Evolutionary conservation across 1,140 invertebrate genomes (phyloP).

Genomic region (Ruditapes philippinarum): DNA sequence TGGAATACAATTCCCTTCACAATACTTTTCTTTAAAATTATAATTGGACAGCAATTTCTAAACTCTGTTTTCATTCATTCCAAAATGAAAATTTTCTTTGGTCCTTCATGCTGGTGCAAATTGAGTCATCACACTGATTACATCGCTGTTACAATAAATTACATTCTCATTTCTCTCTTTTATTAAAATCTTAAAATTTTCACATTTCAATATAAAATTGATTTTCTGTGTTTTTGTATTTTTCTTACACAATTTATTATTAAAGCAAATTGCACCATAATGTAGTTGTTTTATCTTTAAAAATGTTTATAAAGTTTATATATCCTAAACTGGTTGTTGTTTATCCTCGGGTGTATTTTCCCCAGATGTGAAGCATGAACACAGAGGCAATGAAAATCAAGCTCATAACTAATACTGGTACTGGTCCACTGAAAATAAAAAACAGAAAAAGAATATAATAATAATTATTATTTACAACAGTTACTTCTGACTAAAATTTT

Average conservation of each 20-base stretch:
- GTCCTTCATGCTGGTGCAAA: no score
- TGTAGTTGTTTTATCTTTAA: background rate
- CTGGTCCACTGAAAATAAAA: constrained; percentile 94
- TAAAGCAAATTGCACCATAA: background rate
- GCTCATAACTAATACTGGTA: constrained; percentile 99
- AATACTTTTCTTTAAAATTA: no score
- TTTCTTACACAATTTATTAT: background rate
- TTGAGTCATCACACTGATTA: no score
- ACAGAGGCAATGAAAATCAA: constrained; percentile 99
- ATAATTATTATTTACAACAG: no score
- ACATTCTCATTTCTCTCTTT: background rate
- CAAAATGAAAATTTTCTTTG: no score
- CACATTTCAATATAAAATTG: background rate
- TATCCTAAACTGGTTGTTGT: no score
- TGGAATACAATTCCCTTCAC: no score
- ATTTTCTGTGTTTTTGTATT: background rate
- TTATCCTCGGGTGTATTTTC: constrained; percentile 99
- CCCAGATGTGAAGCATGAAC: constrained; percentile 99
- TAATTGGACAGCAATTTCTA: no score
- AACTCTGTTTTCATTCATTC: no score
- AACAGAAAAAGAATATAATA: background rate
- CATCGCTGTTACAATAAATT: no score
- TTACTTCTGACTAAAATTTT: no score
- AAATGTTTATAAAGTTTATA: no score
- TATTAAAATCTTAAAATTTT: background rate